Evolutionary conservation across 2,888 invertebrate species (phyloP), one percentile per base, ranked within the genome.

Genomic region (Epicampocera succincta): DNA sequence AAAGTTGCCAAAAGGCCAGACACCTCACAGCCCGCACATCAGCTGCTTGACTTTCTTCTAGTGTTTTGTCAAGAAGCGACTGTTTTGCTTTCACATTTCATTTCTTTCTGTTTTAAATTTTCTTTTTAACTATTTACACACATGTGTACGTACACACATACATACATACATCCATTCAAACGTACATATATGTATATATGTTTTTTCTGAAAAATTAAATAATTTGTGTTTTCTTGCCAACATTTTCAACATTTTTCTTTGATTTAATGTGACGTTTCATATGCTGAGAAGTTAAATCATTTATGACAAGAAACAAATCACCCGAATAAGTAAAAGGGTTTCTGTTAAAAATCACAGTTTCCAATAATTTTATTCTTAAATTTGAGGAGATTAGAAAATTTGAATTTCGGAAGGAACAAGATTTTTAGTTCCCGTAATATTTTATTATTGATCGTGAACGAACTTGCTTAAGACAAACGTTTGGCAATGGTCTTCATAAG

Each of bases 281-380:
- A 72, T 66, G 63, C 77, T 69, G 81, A 84, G 63, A 84, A 86
- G 85, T 85, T 85, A 84, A 89, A 87, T 87, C 84, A 86, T 84
- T 86, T 87, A 85, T 89, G 88, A 86, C 89, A 87, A 71, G 68
- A 84, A 86, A 87, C 86, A 88, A 87, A 88, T 87, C 82, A 85
- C 82, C 72, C 71, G 82, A 84, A 77, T 52, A 21, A 46, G 15
- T 21, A 69, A n/a, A 15, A 52, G n/a, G 25, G 17, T 48, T 33
- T 25, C 25, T 25, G 2, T 25, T 25, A 25, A 2, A 63, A 50
- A 60, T 56, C 29, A 3, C 17, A 58, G 46, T 25, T 25, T 25
- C 66, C 50, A 71, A 42, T 56, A 25, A 58, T 61, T 56, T 71
- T 66, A 17, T 58, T 66, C n/a, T 52, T 58, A 40, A 29, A 48